phyloP scores from a whole-genome alignment of 2,113 vertebrate species.

The Equus przewalskii region DNA sequence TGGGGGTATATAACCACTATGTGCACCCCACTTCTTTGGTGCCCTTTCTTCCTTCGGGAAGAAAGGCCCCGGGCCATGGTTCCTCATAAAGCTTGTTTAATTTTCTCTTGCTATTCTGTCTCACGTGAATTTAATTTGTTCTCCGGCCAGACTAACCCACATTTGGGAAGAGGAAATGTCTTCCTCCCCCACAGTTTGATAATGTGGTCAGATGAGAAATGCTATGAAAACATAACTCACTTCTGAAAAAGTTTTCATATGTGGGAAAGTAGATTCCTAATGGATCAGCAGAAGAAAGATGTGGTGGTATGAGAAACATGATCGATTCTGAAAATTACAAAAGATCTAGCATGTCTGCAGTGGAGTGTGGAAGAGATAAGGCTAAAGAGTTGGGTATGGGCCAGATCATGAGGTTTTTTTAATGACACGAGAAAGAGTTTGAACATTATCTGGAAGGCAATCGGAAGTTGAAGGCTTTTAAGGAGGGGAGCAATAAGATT shows the following conservation, averaged over 20 bases:
- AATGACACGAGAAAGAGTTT: slow-evolving; percentile 49
- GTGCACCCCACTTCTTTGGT: too few species aligned
- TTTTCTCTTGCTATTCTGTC: too few species aligned
- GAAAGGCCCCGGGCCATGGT: too few species aligned
- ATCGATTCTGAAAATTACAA: slow-evolving; percentile 8
- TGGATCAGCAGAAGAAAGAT: not conserved
- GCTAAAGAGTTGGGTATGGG: not conserved
- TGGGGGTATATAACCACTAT: too few species aligned
- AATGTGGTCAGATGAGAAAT: not conserved
- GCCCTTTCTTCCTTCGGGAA: too few species aligned
- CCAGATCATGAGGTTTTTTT: slow-evolving; percentile 55
- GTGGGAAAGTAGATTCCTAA: not conserved
- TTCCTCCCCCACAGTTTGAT: not conserved
- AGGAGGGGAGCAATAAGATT: slow-evolving; percentile 66
- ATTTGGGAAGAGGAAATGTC: too few species aligned
- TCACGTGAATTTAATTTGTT: too few species aligned
- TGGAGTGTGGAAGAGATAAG: not conserved
- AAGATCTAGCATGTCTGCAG: not conserved
- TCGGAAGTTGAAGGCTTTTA: slow-evolving; percentile 80
- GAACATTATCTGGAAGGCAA: slow-evolving; percentile 69
- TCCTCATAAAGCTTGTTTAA: too few species aligned
- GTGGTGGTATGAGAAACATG: not conserved
- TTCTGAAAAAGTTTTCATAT: not conserved
- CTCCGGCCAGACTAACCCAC: too few species aligned
- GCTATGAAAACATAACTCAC: not conserved